Base-by-base conservation (phyloP, 2,113 vertebrate genomes). In the Rattus rattus region DNA sequence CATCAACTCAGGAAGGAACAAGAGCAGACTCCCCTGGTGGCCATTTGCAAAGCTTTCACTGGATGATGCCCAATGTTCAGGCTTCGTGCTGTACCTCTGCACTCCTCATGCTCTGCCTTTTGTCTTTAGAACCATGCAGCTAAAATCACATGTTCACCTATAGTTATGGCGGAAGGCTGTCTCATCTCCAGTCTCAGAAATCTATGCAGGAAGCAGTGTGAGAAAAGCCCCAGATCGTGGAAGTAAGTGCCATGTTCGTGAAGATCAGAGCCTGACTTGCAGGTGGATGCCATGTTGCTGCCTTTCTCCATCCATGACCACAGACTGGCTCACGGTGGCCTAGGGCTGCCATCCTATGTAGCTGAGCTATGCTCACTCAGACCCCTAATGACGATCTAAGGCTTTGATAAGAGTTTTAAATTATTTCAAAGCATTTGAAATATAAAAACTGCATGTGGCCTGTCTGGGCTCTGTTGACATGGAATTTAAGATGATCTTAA, bases 91-190 rank as follows among this genome's bases (percentile, higher is more conserved):
- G 69, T 49, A 70, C 33, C 86, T 59, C 86, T 76, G 69, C 22
- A 2, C 90, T 89, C 54, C 36, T 10, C n/a, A 26, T 36, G 54
- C 73, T 65, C 1, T 0, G 56, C 59, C 89, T 91, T 97, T 88
- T 86, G 89, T 86, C 81, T 91, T 93, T 88, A 96, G 16, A 97
- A 59, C 49, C 52, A 93, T 88, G 76, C 24, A 80, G 92, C 28
- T 49, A 65, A 39, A 43, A 26, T 77, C 92, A 94, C 26, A 76
- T 77, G 47, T 52, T 92, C 65, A 87, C 88, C 80, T 95, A 94
- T 88, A 97, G 91, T 83, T 90, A 97, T 94, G 97, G 93, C 94
- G 67, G 69, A 96, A 93, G 93, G 13, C 33, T 0, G 54, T 90
- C 93, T 30, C 73, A 94, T 77, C 97, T 65, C 59, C 91, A 85